A percentile compares a stretch with the other conserved stretches of the same genome.
Conservation (phyloP, 2,113 vertebrate species). For the Erinaceus europaeus region DNA sequence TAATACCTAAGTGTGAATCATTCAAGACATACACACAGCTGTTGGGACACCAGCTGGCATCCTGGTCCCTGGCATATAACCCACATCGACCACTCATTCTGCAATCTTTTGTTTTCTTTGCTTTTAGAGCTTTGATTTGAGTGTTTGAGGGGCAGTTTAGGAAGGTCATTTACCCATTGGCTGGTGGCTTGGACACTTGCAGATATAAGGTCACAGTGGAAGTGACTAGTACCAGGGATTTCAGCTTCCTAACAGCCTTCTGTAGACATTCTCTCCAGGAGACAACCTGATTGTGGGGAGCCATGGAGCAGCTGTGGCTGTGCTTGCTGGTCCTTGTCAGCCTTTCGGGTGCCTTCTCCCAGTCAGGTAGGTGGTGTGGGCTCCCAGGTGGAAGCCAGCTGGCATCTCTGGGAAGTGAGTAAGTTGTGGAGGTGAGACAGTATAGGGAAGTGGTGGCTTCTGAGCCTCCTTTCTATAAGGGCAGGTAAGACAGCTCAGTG, state of each 20-base stretch:
- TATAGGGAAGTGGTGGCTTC: too few relatives aligned
- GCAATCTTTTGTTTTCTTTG: conserved; percentile 55
- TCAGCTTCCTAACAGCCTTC: background rate
- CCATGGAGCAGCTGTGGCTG: background rate
- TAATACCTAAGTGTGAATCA: background rate
- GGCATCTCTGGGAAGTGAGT: too few relatives aligned
- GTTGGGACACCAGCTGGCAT: background rate
- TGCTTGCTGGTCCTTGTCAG: background rate
- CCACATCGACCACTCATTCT: conserved; percentile 49
- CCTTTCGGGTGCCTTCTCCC: background rate
- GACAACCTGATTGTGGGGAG: background rate
- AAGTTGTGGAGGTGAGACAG: too few relatives aligned
- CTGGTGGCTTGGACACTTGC: background rate
- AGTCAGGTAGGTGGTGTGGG: background rate
- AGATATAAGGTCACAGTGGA: conserved; percentile 33
- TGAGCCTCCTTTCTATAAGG: background rate
- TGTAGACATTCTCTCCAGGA: background rate
- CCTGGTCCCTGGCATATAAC: conserved; percentile 40
- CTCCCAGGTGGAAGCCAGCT: background rate
- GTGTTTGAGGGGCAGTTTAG: conserved; percentile 38
- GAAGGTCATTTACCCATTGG: conserved; percentile 48
- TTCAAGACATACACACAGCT: background rate
- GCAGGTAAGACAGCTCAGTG: background rate
- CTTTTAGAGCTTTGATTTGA: conserved; percentile 57
- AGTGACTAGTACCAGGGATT: background rate